Conservation (phyloP, 2,113 vertebrate genomes). For the Pionites leucogaster region DNA sequence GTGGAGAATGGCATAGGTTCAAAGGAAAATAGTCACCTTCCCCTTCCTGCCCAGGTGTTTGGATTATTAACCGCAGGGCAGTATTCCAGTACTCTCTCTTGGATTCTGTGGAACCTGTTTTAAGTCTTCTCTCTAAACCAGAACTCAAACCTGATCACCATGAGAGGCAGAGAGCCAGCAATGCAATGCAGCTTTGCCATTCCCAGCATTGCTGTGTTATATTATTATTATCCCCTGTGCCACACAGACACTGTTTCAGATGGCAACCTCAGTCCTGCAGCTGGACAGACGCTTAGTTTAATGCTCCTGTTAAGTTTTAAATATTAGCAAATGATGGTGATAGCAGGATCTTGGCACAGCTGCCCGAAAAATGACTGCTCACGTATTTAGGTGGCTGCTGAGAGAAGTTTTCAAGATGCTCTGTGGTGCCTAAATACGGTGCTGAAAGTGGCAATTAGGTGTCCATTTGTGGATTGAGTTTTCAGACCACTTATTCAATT, state of each 20-base stretch:
- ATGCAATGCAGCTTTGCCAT: not conserved
- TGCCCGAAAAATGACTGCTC: not conserved
- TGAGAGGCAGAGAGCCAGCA: not conserved
- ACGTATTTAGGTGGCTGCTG: not conserved
- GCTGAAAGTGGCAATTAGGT: not conserved
- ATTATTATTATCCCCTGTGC: not conserved
- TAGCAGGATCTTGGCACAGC: not conserved
- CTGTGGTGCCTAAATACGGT: not conserved
- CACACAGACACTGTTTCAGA: not conserved
- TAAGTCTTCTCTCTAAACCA: not conserved
- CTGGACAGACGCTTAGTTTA: not conserved
- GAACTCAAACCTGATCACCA: not conserved
- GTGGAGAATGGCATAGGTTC: not conserved
- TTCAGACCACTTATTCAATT: not conserved
- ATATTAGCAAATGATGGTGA: not conserved
- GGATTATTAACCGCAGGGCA: not conserved
- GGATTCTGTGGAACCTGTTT: not conserved
- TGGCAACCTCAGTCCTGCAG: not conserved
- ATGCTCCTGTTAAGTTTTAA: not conserved
- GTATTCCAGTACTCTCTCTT: not conserved
- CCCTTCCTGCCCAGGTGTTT: not conserved
- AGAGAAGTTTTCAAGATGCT: not conserved
- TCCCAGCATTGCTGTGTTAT: not conserved
- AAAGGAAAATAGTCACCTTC: not conserved
- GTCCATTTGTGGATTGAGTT: not conserved